phyloP scores from a whole-genome alignment of 2,888 invertebrate genomes.

The Temnothorax rugatulus region DNA sequence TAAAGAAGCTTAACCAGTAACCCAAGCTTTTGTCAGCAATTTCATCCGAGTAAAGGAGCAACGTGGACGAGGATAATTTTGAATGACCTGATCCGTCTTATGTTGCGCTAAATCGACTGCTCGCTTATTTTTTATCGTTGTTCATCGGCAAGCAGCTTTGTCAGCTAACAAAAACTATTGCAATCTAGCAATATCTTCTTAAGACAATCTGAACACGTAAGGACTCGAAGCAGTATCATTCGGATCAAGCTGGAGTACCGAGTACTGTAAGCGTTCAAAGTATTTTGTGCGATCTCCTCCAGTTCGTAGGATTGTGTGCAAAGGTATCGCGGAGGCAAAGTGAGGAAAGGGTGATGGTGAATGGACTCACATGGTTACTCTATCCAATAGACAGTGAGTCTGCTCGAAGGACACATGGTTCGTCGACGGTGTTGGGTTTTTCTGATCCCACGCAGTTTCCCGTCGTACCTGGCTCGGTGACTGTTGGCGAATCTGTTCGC shows the following conservation, averaged over 20 bases:
- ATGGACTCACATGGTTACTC: constrained; percentile 76
- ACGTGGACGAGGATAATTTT: constrained; percentile 36
- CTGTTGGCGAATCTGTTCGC: constrained; percentile 72
- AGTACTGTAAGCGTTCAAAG: neutral
- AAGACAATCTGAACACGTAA: constrained; percentile 29
- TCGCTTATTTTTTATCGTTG: constrained; percentile 84
- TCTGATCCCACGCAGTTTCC: constrained; percentile 54
- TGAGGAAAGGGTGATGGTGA: constrained; percentile 80
- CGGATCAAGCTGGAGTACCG: constrained; percentile 3
- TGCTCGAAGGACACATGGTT: constrained; percentile 75
- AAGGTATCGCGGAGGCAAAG: constrained; percentile 54
- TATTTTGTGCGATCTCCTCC: neutral
- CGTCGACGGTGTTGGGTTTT: constrained; percentile 71
- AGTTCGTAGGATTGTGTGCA: constrained; percentile 25
- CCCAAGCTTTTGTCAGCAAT: neutral
- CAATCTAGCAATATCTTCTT: constrained; percentile 17
- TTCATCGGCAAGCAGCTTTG: constrained; percentile 78
- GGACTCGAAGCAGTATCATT: neutral
- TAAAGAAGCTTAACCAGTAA: neutral
- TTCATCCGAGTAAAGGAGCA: neutral
- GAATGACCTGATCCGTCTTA: constrained; percentile 60
- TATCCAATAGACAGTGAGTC: constrained; percentile 66
- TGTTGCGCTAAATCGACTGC: constrained; percentile 79
- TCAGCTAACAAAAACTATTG: constrained; percentile 4
- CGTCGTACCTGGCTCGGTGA: constrained; percentile 78